phyloP scores from a whole-genome alignment of 2,888 invertebrate species.

The Troilus luridus region DNA sequence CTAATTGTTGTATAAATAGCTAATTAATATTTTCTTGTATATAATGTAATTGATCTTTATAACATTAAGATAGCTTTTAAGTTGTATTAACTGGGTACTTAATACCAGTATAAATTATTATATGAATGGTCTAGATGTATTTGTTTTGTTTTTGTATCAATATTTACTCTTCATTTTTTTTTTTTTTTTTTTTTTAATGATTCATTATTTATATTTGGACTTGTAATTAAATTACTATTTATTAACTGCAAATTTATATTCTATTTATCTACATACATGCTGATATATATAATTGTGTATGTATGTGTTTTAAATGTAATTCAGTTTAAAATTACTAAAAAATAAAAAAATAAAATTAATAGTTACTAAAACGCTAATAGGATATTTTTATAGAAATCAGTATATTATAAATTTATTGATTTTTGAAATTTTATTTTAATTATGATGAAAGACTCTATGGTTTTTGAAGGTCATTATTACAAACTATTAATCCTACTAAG shows the following conservation, averaged over 20 bases:
- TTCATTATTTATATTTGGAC: slow-evolving; percentile 51
- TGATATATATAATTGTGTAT: slow-evolving; percentile 1
- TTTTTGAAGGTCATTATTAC: slow-evolving; percentile 25
- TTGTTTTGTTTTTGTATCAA: slow-evolving; percentile 41
- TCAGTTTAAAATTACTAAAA: slow-evolving; percentile 35
- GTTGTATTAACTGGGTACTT: slow-evolving; percentile 56
- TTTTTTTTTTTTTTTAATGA: slow-evolving; percentile 48
- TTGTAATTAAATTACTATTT: slow-evolving; percentile 56
- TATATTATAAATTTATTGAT: slow-evolving; percentile 49
- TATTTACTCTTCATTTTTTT: slow-evolving; percentile 44
- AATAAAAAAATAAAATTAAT: slow-evolving; percentile 25
- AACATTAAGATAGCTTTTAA: slow-evolving; percentile 52
- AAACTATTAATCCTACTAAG: slow-evolving; percentile 2
- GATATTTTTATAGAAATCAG: slow-evolving; percentile 57
- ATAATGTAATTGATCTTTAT: slow-evolving; percentile 54
- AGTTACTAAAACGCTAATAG: slow-evolving; percentile 58
- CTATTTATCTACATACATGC: slow-evolving; percentile 1
- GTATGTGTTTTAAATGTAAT: slow-evolving; percentile 27
- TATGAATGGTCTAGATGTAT: slow-evolving; percentile 53
- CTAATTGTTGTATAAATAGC: slow-evolving; percentile 52
- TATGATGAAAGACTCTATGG: slow-evolving; percentile 13
- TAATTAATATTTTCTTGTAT: slow-evolving; percentile 49
- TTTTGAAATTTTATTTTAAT: slow-evolving; percentile 50
- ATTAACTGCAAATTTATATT: slow-evolving; percentile 55
- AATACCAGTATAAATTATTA: slow-evolving; percentile 53